A percentile compares a stretch with the other conserved stretches of the same genome.
Conservation (phyloP, 2,888 invertebrate species). For the Eretmocerus hayati region DNA sequence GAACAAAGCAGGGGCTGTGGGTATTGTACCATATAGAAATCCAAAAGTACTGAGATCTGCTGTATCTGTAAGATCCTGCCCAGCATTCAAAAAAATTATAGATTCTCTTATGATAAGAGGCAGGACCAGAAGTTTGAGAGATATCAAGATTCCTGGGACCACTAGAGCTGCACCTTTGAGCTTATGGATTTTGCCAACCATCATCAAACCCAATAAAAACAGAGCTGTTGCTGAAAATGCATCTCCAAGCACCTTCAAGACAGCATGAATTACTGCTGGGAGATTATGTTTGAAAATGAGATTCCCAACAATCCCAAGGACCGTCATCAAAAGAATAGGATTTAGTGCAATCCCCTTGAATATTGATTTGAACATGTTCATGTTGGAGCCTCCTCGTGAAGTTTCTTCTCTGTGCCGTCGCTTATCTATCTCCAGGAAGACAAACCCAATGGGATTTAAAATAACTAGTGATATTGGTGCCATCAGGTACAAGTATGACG, state of each 20-base stretch:
- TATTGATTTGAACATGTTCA: slow-evolving; percentile 33
- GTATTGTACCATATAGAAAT: slow-evolving; percentile 92
- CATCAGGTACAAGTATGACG: slow-evolving; percentile 84
- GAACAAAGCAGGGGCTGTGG: slow-evolving; percentile 92
- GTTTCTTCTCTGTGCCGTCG: slow-evolving; percentile 40
- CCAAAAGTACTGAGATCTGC: slow-evolving; percentile 83
- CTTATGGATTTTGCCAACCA: slow-evolving; percentile 84
- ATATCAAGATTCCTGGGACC: slow-evolving; percentile 78
- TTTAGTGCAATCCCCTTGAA: slow-evolving; percentile 72
- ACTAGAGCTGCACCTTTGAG: slow-evolving; percentile 72
- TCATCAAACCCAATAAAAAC: slow-evolving; percentile 82
- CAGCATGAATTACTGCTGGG: slow-evolving; percentile 66
- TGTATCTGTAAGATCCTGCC: slow-evolving; percentile 65
- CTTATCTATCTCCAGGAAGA: slow-evolving; percentile 77
- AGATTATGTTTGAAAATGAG: slow-evolving; percentile 70
- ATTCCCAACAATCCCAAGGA: slow-evolving; percentile 83
- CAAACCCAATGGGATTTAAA: slow-evolving; percentile 85
- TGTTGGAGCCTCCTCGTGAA: slow-evolving; percentile 26
- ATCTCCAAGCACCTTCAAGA: slow-evolving; percentile 73
- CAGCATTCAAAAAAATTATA: slow-evolving; percentile 67
- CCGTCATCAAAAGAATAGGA: slow-evolving; percentile 87
- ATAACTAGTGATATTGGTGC: slow-evolving; percentile 90
- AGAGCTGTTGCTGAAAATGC: slow-evolving; percentile 89
- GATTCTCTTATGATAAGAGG: slow-evolving; percentile 84
- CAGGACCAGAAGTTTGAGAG: slow-evolving; percentile 78